Base-by-base conservation (phyloP, 2,888 invertebrate genomes). In the Heliconius ethilla region DNA sequence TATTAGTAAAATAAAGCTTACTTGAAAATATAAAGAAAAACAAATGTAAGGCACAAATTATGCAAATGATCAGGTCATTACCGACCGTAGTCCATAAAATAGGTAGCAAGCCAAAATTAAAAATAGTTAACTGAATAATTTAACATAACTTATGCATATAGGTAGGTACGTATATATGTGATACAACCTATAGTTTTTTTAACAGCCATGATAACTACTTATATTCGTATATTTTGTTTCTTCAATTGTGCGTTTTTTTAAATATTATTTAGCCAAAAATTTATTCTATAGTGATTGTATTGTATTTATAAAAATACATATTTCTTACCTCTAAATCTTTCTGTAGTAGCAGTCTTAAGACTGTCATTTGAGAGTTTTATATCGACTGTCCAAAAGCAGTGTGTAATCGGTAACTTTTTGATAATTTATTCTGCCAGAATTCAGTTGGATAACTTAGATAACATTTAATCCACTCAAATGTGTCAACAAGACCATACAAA, bases 1-100 rank as follows among this genome's bases (percentile, higher is more conserved):
- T 59, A 3, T 10, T n/a, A n/a, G 22, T 63, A 15, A 63, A 27
- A 63, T 27, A 63, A 27, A 27, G 15, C 2, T 2, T 27, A 62
- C 27, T 77, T 62, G 40, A 72, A 79, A 73, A 63, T 73, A 79
- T 63, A 59, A 18, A 45, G 25, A 25, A 75, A 73, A 77, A 77
- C 62, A 65, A 70, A 78, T 27, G 37, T 63, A 70, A 25, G 11
- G n/a, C 59, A 70, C 73, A 51, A n/a, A 63, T 13, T 55, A 70
- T 62, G 70, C 62, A 67, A 67, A 40, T 69, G 59, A 51, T 62
- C 45, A n/a, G 79, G 63, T 69, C 77, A 79, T 25, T 70, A 65
- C 77, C 59, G 29, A 75, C 77, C 7, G 15, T 40, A 67, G 37
- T 77, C 67, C 72, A 75, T 75, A 69, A 55, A 67, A 77, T 77